Evolutionary conservation across 2,113 vertebrate genomes (phyloP).

Genomic region (Thunnus thynnus): DNA sequence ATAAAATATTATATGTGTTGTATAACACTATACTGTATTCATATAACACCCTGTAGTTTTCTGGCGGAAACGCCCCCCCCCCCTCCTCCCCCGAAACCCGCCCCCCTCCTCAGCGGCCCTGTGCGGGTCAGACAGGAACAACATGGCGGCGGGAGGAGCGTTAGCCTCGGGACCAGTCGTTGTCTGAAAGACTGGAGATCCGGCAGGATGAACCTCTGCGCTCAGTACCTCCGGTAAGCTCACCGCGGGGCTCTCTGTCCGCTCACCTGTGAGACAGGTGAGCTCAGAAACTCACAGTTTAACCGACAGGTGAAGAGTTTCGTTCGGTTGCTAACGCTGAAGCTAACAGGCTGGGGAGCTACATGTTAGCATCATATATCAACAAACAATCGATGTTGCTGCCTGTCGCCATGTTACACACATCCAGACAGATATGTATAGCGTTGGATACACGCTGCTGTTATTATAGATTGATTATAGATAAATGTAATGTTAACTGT

Average conservation of each 20-base stretch:
- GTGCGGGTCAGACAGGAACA: constrained; percentile 78
- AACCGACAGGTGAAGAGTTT: constrained; percentile 22
- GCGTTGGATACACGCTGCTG: accelerated
- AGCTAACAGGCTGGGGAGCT: constrained; percentile 48
- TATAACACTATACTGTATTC: too few species aligned
- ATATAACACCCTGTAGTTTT: too few species aligned
- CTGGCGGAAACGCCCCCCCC: too few species aligned
- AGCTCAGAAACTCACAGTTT: accelerated
- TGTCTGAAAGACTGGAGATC: constrained; percentile 72
- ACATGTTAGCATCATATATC: constrained; percentile 44
- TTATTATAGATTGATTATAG: accelerated
- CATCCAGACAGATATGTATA: accelerated
- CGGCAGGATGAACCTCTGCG: constrained; percentile 86
- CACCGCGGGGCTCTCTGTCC: accelerated
- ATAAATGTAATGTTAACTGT: not conserved
- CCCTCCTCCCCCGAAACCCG: too few species aligned
- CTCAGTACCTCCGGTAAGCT: constrained; percentile 82
- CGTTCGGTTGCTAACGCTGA: constrained; percentile 52
- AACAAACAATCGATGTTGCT: constrained; percentile 50
- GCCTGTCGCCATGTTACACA: not conserved
- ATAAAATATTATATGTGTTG: too few species aligned
- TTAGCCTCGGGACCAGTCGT: constrained; percentile 76
- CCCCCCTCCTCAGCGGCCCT: not conserved
- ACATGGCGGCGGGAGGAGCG: constrained; percentile 83
- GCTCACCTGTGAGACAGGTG: not conserved